Evolutionary conservation across 2,888 invertebrate species (phyloP).

Genomic region (Boloria euphrosyne): DNA sequence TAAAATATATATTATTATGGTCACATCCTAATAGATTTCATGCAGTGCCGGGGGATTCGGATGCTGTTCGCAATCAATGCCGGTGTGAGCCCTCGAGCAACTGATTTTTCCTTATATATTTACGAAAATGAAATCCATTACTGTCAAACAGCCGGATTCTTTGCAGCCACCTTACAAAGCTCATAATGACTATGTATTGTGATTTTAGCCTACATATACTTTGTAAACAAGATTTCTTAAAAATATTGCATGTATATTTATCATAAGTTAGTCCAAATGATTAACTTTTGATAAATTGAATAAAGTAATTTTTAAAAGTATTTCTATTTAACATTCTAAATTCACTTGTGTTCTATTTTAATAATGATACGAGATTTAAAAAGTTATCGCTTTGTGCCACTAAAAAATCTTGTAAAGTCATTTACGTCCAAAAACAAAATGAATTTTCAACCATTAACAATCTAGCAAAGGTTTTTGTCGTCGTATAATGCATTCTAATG

Average conservation of each 20-base stretch:
- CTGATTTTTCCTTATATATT: slow-evolving; percentile 37
- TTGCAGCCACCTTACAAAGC: slow-evolving; percentile 7
- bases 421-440: too few species aligned
- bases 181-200: slow-evolving; percentile 5
- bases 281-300: too few species aligned
- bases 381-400: too few species aligned
- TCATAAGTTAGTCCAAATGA: too few species aligned
- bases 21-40: slow-evolving; percentile 40
- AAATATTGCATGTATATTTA: neutral
- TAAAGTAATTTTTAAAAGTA: too few species aligned
- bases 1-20: slow-evolving; percentile 3
- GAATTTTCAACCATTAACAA: too few species aligned
- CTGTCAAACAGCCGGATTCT: slow-evolving; percentile 16
- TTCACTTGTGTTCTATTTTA: too few species aligned
- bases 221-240: neutral
- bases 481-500: too few species aligned
- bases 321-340: too few species aligned
- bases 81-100: slow-evolving; percentile 36
- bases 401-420: too few species aligned
- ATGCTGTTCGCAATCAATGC: slow-evolving; percentile 39
- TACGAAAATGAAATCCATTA: slow-evolving; percentile 36
- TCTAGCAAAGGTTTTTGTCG: too few species aligned
- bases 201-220: neutral
- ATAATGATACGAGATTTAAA: too few species aligned
- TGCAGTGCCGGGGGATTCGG: slow-evolving; percentile 38